Base-by-base conservation (phyloP, 1,140 invertebrate species). In the Drosophila arawakana region DNA sequence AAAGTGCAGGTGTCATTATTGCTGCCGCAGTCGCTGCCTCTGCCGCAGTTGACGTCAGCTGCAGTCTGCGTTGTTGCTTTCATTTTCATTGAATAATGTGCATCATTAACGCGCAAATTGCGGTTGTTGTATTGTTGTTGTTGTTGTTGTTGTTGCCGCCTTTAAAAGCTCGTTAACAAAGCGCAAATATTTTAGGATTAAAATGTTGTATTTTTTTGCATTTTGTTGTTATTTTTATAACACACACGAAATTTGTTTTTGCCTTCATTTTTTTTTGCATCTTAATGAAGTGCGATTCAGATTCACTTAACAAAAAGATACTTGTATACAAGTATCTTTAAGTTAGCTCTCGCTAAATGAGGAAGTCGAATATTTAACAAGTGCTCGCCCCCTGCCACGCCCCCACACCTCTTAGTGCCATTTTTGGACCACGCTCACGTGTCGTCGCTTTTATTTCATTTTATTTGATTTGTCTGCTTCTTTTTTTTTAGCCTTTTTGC, bases 251-350 rank as follows among this genome's bases (percentile, higher is more conserved):
- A 61, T 69, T 62, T 73, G 67, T 54, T 69, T 75, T 54, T 55
- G 57, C 34, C 41, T 62, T 44, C 35, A 30, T 46, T 74, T 68
- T 62, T 62, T 68, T 63, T 72, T 68, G 70, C 77, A 70, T 63
- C 82, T 80, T 88, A 88, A 88, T 88, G 83, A 88, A 89, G 83
- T 88, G 80, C 83, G 84, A 83, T 88, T 88, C 83, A 88, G 83
- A 88, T 88, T 80, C 74, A 69, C 70, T 65, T 66, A 55, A 71
- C 69, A 58, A 58, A 72, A 72, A 71, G 41, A 57, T 65, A 71
- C 25, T 30, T 30, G 25, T 34, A 37, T 50, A 37, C 49, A 73
- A 61, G 50, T 69, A 65, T 70, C 67, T 76, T 80, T 79, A 77
- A 58, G 80, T 77, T 10, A 25, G 1, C 25, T 73, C 35, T n/a